A percentile compares a stretch with the other conserved stretches of the same genome.
Evolutionary conservation across 2,797 vertebrate genomes (phyloP).

Genomic region (Lithobates pipiens): DNA sequence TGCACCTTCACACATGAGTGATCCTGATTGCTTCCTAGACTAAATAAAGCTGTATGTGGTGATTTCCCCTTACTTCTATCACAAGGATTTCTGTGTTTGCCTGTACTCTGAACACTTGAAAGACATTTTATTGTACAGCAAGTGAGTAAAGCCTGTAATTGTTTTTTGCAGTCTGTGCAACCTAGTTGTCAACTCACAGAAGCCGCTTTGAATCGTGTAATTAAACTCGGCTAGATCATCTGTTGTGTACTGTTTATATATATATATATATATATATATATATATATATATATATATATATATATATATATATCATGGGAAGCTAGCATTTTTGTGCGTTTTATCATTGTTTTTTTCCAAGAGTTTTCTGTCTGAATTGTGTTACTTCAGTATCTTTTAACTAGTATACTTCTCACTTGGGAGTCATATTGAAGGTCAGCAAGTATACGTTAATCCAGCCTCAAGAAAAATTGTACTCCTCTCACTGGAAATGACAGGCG

Average conservation of each 20-base stretch:
- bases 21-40: too few species aligned
- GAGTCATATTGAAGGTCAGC: constrained; percentile 72
- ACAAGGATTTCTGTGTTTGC: neutral
- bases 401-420: constrained; percentile 67
- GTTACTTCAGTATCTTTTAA: constrained; percentile 69
- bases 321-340: constrained; percentile 60
- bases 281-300: neutral
- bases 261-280: constrained; percentile 16
- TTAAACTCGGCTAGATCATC: constrained; percentile 64
- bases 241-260: constrained; percentile 44
- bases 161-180: neutral
- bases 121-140: neutral
- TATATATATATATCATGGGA: constrained; percentile 65
- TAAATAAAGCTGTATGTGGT: neutral
- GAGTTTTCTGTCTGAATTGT: constrained; percentile 53
- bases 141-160: fast-evolving
- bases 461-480: constrained; percentile 71
- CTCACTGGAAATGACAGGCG: constrained; percentile 67
- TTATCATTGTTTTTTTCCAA: constrained; percentile 55
- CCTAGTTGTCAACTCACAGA: constrained; percentile 40
- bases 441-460: constrained; percentile 67
- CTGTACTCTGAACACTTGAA: neutral
- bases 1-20: too few species aligned
- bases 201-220: constrained; percentile 58
- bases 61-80: neutral